Evolutionary conservation across 2,888 invertebrate genomes (phyloP).

Genomic region (Ceramica pisi): DNA sequence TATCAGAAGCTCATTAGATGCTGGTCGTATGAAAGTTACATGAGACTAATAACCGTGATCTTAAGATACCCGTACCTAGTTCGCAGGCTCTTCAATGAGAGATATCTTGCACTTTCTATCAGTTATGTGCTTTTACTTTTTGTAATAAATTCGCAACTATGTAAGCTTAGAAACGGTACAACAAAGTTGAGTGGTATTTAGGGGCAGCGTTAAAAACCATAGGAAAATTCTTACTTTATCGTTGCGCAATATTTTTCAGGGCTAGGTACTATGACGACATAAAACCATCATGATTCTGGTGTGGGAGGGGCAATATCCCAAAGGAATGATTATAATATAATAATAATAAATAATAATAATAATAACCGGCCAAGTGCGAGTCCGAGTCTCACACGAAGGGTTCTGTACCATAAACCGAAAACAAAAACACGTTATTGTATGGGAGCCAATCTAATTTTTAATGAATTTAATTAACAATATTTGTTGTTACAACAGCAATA

Average conservation of each 20-base stretch:
- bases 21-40: constrained; percentile 47
- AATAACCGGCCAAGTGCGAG: no score
- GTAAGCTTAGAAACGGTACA: constrained; percentile 8
- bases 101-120: constrained; percentile 53
- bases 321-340: no score
- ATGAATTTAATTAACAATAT: no score
- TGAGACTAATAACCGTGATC: constrained; percentile 49
- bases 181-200: constrained; percentile 14
- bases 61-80: constrained; percentile 37
- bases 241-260: not conserved
- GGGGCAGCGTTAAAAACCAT: not conserved
- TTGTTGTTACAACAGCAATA: no score
- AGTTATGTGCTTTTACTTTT: constrained; percentile 54
- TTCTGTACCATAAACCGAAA: no score
- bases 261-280: no score
- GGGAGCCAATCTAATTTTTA: no score
- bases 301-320: no score
- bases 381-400: no score
- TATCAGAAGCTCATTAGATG: constrained; percentile 42
- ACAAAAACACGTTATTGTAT: no score
- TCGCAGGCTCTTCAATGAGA: constrained; percentile 45
- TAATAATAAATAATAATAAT: no score
- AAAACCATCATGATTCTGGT: no score
- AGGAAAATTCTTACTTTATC: not conserved
- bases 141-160: constrained; percentile 30